Evolutionary conservation across 2,797 vertebrate genomes (phyloP).

Genomic region (Spondyliosoma cantharus): DNA sequence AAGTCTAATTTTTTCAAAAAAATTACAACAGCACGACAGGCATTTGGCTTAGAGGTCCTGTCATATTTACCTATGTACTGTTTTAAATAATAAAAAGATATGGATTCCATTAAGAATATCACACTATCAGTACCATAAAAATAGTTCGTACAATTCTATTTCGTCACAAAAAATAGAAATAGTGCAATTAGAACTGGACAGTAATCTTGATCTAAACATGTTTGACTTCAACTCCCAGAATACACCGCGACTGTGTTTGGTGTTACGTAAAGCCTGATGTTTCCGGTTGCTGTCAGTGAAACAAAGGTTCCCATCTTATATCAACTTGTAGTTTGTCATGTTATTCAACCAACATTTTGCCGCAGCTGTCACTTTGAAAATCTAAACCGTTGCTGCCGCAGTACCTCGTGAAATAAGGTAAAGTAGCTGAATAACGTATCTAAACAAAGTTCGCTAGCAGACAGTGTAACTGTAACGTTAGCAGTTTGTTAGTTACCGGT

Average conservation of each 20-base stretch:
- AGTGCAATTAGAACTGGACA: neutral
- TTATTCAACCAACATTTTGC: slow-evolving; percentile 10
- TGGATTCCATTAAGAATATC: neutral
- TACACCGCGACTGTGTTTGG: slow-evolving; percentile 22
- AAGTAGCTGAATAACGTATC: neutral
- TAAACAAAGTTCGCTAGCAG: neutral
- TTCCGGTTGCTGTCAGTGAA: slow-evolving; percentile 59
- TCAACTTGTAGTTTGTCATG: slow-evolving; percentile 8
- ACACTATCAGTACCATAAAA: too few relatives aligned
- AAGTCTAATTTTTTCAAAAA: neutral
- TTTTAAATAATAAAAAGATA: neutral
- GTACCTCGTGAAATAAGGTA: slow-evolving; percentile 36
- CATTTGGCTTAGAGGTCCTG: too few relatives aligned
- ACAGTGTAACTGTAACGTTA: neutral
- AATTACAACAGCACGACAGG: neutral
- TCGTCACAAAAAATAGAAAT: neutral
- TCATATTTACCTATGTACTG: neutral
- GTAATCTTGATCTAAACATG: neutral
- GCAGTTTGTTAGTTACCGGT: neutral
- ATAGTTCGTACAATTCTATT: too few relatives aligned
- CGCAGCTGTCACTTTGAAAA: neutral
- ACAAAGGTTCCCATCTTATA: slow-evolving; percentile 39
- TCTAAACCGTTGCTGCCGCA: neutral
- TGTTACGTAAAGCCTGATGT: slow-evolving; percentile 41
- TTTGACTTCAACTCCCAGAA: slow-evolving; percentile 61